Evolutionary conservation across 2,797 vertebrate species (phyloP).

Genomic region (Girardinus metallicus): DNA sequence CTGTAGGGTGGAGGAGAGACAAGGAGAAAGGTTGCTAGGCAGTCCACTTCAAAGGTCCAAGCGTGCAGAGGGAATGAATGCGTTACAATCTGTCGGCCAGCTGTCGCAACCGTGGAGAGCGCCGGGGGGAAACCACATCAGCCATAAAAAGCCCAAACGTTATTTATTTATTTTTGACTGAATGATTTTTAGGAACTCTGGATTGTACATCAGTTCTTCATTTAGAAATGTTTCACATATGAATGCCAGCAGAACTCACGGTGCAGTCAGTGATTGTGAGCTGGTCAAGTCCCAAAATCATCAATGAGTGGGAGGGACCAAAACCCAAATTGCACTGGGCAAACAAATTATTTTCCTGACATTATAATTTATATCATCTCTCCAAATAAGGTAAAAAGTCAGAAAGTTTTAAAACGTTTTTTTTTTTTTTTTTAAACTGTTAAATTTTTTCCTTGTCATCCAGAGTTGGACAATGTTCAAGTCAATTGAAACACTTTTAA

Average conservation of each 20-base stretch:
- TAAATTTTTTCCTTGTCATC: not conserved
- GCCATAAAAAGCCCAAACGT: no score
- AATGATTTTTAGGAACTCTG: not conserved
- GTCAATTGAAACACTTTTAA: not conserved
- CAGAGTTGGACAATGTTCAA: not conserved
- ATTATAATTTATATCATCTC: not conserved
- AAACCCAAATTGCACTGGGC: not conserved
- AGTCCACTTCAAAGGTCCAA: not conserved
- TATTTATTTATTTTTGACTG: not conserved
- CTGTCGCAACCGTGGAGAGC: no score
- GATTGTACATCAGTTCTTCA: no score
- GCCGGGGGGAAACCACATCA: no score
- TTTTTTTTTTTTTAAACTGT: not conserved
- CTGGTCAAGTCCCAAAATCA: not conserved
- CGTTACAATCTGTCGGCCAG: no score
- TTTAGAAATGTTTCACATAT: not conserved
- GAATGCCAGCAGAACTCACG: not conserved
- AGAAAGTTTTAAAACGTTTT: not conserved
- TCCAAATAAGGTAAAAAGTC: not conserved
- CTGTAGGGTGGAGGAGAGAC: constrained; percentile 68
- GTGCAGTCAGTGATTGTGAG: not conserved
- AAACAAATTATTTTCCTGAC: not conserved
- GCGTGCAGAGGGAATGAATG: not conserved
- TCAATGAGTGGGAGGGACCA: not conserved
- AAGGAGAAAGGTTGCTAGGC: not conserved